phyloP scores from a whole-genome alignment of 2,888 invertebrate species.

The Torymus tubicola region DNA sequence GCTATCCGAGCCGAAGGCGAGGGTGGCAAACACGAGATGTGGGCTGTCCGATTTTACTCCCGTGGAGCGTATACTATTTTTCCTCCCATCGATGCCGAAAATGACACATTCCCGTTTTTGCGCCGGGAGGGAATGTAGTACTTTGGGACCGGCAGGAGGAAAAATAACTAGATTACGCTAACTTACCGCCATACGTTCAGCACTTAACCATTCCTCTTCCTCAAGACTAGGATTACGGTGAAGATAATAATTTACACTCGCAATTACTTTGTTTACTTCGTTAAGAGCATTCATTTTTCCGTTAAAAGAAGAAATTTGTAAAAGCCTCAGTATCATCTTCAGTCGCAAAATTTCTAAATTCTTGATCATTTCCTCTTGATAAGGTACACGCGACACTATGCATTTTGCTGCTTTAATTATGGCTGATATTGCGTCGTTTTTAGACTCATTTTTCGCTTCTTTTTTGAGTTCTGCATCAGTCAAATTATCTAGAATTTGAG shows the following conservation, averaged over 20 bases:
- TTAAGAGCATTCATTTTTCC: constrained; percentile 99
- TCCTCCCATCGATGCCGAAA: too few relatives aligned
- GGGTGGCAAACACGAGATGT: too few relatives aligned
- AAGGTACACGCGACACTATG: constrained; percentile 89
- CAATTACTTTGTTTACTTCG: constrained; percentile 97
- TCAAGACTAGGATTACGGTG: constrained; percentile 85
- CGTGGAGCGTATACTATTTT: too few relatives aligned
- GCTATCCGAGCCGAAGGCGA: too few relatives aligned
- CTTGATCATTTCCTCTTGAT: constrained; percentile 88
- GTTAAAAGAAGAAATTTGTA: constrained; percentile 98
- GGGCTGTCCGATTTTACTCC: too few relatives aligned
- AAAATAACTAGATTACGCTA: neutral
- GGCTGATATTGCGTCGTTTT: constrained; percentile 96
- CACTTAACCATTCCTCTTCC: constrained; percentile 94
- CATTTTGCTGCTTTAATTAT: constrained; percentile 95
- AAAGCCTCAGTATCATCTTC: constrained; percentile 95
- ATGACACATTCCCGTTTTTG: too few relatives aligned
- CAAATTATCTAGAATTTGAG: constrained; percentile 91
- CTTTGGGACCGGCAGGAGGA: too few relatives aligned
- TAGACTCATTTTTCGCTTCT: constrained; percentile 96
- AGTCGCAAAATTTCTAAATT: constrained; percentile 95
- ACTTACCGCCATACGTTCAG: constrained; percentile 94
- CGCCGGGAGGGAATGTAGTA: too few relatives aligned
- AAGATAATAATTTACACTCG: constrained; percentile 92
- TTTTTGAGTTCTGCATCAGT: constrained; percentile 97